Conservation (phyloP, 1,140 invertebrate species). For the Hylaeus anthracinus region DNA sequence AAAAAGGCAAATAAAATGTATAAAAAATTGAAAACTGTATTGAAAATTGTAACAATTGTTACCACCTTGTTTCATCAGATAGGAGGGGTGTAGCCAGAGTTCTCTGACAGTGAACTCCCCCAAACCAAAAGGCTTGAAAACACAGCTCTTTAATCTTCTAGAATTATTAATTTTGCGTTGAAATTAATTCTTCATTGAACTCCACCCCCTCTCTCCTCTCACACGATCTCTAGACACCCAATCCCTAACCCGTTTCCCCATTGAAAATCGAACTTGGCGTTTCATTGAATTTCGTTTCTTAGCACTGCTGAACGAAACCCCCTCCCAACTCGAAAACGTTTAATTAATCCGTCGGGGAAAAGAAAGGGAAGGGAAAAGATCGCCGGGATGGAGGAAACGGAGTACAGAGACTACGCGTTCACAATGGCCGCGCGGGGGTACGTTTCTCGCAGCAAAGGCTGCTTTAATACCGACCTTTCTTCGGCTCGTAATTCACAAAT, state of each 20-base stretch:
- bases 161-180: no score
- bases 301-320: no score
- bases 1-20: no score
- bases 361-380: background rate
- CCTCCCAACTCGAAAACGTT: background rate
- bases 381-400: background rate
- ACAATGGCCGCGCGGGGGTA: background rate
- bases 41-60: no score
- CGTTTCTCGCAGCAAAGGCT: background rate
- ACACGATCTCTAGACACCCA: background rate
- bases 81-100: no score
- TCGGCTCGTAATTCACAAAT: constrained; percentile 18
- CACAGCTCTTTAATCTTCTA: no score
- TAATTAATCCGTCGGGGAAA: background rate
- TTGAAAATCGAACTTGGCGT: background rate
- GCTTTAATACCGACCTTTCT: background rate
- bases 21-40: no score
- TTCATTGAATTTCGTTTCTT: background rate
- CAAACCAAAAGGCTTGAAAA: no score
- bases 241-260: background rate
- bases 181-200: background rate
- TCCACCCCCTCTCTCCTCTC: background rate
- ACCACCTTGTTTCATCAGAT: no score
- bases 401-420: no score
- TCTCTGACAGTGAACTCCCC: no score